Evolutionary conservation across 1,140 invertebrate species (phyloP).

Genomic region (Ericerus pela): DNA sequence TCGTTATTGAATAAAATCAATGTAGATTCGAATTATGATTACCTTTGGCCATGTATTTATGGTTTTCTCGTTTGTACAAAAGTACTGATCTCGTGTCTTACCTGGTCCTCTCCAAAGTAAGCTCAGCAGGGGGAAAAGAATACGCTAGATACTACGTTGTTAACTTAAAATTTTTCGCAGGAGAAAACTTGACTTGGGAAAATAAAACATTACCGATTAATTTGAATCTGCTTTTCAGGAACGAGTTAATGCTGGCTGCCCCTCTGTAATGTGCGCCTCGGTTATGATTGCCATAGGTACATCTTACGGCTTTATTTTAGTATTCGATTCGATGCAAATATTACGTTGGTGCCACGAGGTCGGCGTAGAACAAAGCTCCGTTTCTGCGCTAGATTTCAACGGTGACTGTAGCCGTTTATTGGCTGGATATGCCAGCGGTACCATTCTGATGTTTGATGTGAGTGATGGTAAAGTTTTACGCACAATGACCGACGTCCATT

Average conservation of each 20-base stretch:
- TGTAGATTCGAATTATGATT: no score
- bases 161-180: no score
- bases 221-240: constrained; percentile 43
- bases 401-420: constrained; percentile 69
- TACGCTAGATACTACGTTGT: no score
- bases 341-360: constrained; percentile 51
- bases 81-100: no score
- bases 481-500: constrained; percentile 40
- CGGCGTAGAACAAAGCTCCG: constrained; percentile 57
- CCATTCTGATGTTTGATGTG: constrained; percentile 70
- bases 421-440: constrained; percentile 73
- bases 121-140: no score
- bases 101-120: no score
- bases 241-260: constrained; percentile 71
- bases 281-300: constrained; percentile 78
- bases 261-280: constrained; percentile 61
- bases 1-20: no score
- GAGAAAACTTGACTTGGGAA: no score
- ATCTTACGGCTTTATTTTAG: constrained; percentile 76
- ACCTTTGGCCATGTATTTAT: not conserved
- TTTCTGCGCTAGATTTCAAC: constrained; percentile 60
- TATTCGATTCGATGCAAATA: constrained; percentile 72
- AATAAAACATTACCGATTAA: not conserved
- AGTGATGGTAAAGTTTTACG: constrained; percentile 58
- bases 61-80: not conserved